Evolutionary conservation across 1,140 invertebrate genomes (phyloP).

Genomic region (Megalopta genalis): DNA sequence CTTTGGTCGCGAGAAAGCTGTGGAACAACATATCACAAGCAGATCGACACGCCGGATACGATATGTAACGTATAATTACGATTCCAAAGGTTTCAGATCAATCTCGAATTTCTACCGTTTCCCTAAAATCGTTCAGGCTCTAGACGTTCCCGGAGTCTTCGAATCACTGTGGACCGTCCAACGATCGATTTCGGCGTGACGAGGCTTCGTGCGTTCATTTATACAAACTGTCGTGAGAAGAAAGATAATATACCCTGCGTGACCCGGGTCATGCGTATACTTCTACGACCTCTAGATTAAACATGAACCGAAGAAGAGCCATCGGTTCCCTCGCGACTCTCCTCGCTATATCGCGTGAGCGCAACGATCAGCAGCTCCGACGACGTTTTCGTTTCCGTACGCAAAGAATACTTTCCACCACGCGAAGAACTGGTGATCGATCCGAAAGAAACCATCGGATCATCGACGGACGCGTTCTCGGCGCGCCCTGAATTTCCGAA

Average conservation of each 20-base stretch:
- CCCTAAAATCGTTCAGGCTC: too few species aligned
- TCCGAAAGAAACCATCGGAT: neutral
- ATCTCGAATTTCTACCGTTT: too few species aligned
- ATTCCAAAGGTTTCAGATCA: too few species aligned
- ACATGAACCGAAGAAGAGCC: slow-evolving; percentile 41
- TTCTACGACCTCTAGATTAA: slow-evolving; percentile 54
- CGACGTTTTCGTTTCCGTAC: neutral
- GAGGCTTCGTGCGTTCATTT: slow-evolving; percentile 40
- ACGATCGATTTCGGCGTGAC: slow-evolving; percentile 23
- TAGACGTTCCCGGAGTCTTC: neutral
- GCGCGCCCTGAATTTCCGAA: slow-evolving; percentile 21
- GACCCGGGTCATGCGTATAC: slow-evolving; percentile 71
- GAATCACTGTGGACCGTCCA: slow-evolving; percentile 16
- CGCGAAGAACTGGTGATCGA: neutral
- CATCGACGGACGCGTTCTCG: neutral
- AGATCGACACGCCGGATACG: too few species aligned
- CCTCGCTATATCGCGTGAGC: neutral
- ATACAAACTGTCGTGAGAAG: slow-evolving; percentile 52
- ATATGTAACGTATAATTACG: too few species aligned
- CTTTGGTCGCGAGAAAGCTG: too few species aligned
- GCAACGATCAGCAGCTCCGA: neutral
- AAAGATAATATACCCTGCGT: slow-evolving; percentile 76
- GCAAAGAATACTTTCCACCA: neutral
- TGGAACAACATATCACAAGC: too few species aligned
- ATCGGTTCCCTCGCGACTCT: slow-evolving; percentile 6